Conservation (phyloP, 2,113 vertebrate genomes). For the Stigmatopora nigra region DNA sequence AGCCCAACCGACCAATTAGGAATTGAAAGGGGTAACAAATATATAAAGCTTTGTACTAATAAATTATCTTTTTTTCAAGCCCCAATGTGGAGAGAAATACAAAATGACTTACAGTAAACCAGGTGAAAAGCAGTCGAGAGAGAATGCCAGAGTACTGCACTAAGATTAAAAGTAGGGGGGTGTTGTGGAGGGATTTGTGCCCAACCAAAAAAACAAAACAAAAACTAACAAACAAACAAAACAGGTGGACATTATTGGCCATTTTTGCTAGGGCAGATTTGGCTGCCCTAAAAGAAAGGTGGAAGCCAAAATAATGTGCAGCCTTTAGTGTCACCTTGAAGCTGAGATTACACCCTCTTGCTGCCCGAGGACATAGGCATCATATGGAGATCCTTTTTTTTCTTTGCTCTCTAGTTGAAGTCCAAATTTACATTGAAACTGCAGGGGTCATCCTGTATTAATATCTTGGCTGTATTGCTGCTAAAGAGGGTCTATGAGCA, state of each 20-base stretch:
- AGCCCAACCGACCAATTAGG: constrained; percentile 61
- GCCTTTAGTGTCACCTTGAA: constrained; percentile 80
- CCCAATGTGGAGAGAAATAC: constrained; percentile 85
- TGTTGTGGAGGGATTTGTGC: constrained; percentile 59
- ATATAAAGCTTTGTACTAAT: constrained; percentile 37
- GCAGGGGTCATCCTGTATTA: constrained; percentile 52
- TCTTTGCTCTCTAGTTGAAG: constrained; percentile 48
- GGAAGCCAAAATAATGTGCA: constrained; percentile 83
- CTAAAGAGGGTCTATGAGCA: constrained; percentile 60
- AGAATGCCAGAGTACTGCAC: constrained; percentile 74
- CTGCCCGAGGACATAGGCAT: constrained; percentile 62
- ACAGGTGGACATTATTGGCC: constrained; percentile 83
- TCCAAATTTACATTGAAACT: constrained; percentile 61
- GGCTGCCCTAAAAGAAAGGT: constrained; percentile 87
- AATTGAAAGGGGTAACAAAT: constrained; percentile 40
- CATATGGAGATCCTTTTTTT: constrained; percentile 63
- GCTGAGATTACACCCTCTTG: constrained; percentile 97
- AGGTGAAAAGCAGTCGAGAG: constrained; percentile 75
- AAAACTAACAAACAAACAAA: constrained; percentile 61
- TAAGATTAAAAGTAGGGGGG: constrained; percentile 68
- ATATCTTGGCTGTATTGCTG: constrained; percentile 52
- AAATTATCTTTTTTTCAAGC: constrained; percentile 80
- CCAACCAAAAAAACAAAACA: constrained; percentile 66
- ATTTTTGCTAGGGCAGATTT: constrained; percentile 88
- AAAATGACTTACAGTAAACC: constrained; percentile 62